These are phyloP conservation scores for Trypoxylon attenuatum DNA, from an alignment of 2,888 invertebrate genomes.

Conservation along the genomic window DNA sequence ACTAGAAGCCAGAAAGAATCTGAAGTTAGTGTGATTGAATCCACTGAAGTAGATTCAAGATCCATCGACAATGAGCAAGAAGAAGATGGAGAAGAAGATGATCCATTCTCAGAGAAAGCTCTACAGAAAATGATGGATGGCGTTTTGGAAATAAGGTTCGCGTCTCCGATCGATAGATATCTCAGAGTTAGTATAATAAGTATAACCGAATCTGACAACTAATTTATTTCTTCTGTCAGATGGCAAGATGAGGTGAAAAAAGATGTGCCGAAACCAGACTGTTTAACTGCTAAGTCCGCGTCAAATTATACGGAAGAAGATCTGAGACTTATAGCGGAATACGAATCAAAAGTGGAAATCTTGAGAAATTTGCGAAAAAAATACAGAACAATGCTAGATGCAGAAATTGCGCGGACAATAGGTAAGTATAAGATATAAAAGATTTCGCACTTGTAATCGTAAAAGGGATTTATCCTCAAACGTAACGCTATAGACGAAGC, in stretches of 20 bases:
- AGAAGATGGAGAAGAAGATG: not conserved
- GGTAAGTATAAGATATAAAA: conserved; percentile 57
- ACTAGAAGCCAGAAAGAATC: conserved; percentile 13
- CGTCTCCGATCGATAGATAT: not conserved
- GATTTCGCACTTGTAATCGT: too few relatives aligned
- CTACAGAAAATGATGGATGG: conserved; percentile 91
- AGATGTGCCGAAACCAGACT: conserved; percentile 85
- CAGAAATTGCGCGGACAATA: conserved; percentile 81
- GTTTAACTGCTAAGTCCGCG: conserved; percentile 78
- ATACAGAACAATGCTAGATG: conserved; percentile 83
- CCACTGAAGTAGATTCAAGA: not conserved
- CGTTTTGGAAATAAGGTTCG: conserved; percentile 82
- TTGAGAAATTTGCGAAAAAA: conserved; percentile 83
- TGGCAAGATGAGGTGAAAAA: conserved; percentile 94
- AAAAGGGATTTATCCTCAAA: too few relatives aligned
- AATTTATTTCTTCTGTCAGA: conserved; percentile 82
- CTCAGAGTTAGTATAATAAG: conserved; percentile 74
- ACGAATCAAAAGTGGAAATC: conserved; percentile 82
- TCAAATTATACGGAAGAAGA: conserved; percentile 86
- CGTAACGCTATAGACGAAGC: conserved; percentile 20
- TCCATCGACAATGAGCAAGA: conserved; percentile 78
- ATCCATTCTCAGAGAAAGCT: conserved; percentile 78
- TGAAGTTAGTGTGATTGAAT: not conserved
- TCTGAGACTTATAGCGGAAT: conserved; percentile 80
- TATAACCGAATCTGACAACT: too few relatives aligned